Evolutionary conservation across 2,797 vertebrate species (phyloP).

Genomic region (Rhinophrynus dorsalis): DNA sequence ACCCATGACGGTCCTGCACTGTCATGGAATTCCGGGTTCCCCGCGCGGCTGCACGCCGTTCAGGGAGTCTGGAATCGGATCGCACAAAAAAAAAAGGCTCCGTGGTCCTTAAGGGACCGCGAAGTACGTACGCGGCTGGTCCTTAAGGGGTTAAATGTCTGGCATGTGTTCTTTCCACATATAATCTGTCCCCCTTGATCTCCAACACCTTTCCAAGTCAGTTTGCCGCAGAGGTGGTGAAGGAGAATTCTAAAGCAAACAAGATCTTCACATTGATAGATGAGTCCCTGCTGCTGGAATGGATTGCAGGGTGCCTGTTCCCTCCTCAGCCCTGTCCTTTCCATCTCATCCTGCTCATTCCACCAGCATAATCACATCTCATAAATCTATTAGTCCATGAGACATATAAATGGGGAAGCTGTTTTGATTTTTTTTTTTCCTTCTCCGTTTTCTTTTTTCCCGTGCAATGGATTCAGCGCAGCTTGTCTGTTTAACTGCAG

Average conservation of each 20-base stretch:
- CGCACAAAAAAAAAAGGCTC: too few species aligned
- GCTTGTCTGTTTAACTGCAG: conserved; percentile 9
- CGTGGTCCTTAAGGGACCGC: too few species aligned
- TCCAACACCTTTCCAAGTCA: too few species aligned
- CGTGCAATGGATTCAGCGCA: background rate
- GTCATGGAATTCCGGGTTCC: too few species aligned
- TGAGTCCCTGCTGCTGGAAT: background rate
- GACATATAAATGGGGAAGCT: background rate
- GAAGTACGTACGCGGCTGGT: too few species aligned
- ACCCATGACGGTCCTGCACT: too few species aligned
- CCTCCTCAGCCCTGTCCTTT: background rate
- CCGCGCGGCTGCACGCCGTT: too few species aligned
- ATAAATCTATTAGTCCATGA: conserved; percentile 9
- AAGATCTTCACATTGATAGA: background rate
- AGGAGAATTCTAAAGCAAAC: background rate
- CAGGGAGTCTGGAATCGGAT: too few species aligned
- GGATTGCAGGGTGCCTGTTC: background rate
- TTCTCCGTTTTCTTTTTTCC: background rate
- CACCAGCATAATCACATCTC: background rate
- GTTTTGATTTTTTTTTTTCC: conserved; percentile 13
- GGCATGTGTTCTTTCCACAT: too few species aligned
- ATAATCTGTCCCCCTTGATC: too few species aligned
- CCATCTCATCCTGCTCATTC: background rate
- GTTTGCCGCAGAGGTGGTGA: too few species aligned
- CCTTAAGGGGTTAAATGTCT: too few species aligned